Base-by-base conservation (phyloP, 2,888 invertebrate genomes). In the Mongoloraphidia duomilia region DNA sequence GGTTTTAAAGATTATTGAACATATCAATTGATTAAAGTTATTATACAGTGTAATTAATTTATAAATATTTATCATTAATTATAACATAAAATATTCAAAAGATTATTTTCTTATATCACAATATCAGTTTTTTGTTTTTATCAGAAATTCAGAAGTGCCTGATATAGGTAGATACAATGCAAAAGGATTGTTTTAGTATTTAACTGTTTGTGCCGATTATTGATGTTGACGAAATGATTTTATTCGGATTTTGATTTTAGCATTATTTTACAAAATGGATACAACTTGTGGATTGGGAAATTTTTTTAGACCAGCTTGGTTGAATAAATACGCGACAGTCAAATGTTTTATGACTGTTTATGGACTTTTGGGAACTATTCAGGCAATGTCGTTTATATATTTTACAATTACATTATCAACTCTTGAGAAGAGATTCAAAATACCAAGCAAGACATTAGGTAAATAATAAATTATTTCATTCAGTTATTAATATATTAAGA, bases 391-490 rank as follows among this genome's bases (percentile, higher is more conserved):
- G 17, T 78, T 75, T 59, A 73, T 80, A 59, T 81, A 81, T 58
- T 77, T 78, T 57, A 69, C 75, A 8, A 79, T 80, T 11, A 79
- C 78, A 10, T 65, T 81, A 54, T 79, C 79, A 46, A 80, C 81
- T 5, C 65, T 81, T 58, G 81, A 81, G 59, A 80, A 77, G 58
- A 68, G 80, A 53, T 81, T 80, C 62, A 79, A 79, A 63, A 79
- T 81, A 58, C 78, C 79, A 38, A 80, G 80, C 58, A 74, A 74
- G 60, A 79, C 78, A 13, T 77, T 79, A 58, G 81, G 81, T 80
- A 60, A 66, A 59, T 34, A 41, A 41, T 43, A 10, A 34, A 13
- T 14, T 26, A 41, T 12, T 13, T 6, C 11, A 3, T 36, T 36
- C 53, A 58, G 55, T 42, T 9, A 3, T n/a, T 4, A 46, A 8